These are phyloP conservation scores for Macrotis lagotis DNA, from an alignment of 2,113 vertebrate species.

Conservation along the genomic window DNA sequence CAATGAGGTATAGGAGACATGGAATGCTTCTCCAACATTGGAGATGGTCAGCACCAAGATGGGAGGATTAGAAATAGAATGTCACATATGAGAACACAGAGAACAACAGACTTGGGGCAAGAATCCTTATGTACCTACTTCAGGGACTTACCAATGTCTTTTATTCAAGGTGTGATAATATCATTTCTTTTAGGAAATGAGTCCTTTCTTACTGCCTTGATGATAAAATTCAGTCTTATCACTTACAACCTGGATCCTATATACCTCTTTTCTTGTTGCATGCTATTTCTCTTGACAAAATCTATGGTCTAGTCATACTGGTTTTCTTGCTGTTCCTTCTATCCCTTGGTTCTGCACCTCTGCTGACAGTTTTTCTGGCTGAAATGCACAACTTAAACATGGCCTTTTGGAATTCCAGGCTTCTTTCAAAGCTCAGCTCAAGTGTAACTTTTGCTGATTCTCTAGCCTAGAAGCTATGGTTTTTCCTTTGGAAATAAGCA, in stretches of 20 bases:
- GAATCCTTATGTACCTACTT: not conserved
- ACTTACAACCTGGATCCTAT: not conserved
- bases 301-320: not conserved
- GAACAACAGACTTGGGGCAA: not conserved
- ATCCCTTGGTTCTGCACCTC: not conserved
- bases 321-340: not conserved
- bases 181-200: not conserved
- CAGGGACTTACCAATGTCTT: not conserved
- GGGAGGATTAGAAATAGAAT: not conserved
- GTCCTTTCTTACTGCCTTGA: not conserved
- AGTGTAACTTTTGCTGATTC: not conserved
- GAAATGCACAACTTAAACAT: not conserved
- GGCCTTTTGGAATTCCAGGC: not conserved
- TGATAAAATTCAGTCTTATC: not conserved
- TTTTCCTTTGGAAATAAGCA: not conserved
- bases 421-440: not conserved
- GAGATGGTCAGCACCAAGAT: not conserved
- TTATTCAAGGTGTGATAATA: not conserved
- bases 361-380: not conserved
- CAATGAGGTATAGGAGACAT: not conserved
- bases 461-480: not conserved
- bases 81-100: not conserved
- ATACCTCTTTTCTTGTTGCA: not conserved
- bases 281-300: not conserved
- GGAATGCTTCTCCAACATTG: not conserved